Percentiles rank a stretch among this genome's conserved stretches.
Evolutionary conservation across 2,797 vertebrate species (phyloP).

Genomic region (Parotocinclus haroldoi): DNA sequence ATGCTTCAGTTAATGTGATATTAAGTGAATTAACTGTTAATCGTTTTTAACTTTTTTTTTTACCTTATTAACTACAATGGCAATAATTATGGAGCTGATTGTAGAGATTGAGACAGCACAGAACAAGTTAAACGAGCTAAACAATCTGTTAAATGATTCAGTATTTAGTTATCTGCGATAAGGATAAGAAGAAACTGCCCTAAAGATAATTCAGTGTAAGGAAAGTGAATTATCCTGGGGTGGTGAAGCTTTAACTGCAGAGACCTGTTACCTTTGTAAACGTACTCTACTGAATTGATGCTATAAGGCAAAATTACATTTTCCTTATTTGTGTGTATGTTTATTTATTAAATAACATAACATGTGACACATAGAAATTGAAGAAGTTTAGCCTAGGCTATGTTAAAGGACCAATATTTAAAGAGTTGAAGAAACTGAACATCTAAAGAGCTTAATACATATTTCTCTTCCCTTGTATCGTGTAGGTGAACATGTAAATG

Average conservation of each 20-base stretch:
- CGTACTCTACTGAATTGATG: conserved; percentile 8
- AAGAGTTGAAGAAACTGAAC: conserved; percentile 3
- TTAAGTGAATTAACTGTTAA: too few species aligned
- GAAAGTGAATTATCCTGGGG: conserved; percentile 32
- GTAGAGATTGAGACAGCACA: conserved; percentile 18
- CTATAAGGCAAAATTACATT: conserved; percentile 9
- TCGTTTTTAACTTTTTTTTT: too few species aligned
- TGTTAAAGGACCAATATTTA: neutral
- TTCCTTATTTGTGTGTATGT: neutral
- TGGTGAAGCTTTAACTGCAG: conserved; percentile 24
- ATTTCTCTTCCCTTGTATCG: neutral
- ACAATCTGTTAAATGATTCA: conserved; percentile 64
- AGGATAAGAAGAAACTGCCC: conserved; percentile 30
- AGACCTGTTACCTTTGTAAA: conserved; percentile 26
- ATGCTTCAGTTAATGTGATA: too few species aligned
- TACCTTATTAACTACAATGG: too few species aligned
- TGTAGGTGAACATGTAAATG: neutral
- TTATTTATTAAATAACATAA: too few species aligned
- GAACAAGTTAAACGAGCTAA: conserved; percentile 52
- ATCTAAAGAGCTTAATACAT: conserved; percentile 10
- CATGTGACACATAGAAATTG: too few species aligned
- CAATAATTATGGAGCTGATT: conserved; percentile 1
- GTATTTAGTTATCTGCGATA: conserved; percentile 43
- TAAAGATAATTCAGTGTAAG: conserved; percentile 37
- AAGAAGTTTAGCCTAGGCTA: neutral